Percentiles rank a stretch among this genome's conserved stretches.
phyloP scores from a whole-genome alignment of 2,113 vertebrate genomes.

The Morone chrysops region DNA sequence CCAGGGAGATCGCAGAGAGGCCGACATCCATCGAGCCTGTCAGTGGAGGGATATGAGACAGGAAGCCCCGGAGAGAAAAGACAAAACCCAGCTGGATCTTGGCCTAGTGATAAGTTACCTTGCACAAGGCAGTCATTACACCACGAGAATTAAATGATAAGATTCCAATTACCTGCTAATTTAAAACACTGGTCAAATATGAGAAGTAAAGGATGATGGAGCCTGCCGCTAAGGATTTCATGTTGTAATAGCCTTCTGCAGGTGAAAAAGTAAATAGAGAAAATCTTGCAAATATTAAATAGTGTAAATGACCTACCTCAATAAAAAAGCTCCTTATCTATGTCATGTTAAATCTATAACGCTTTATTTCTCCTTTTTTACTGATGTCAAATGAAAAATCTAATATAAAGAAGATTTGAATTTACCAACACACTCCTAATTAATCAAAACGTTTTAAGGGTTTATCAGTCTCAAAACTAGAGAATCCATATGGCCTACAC shows the following conservation, averaged over 20 bases:
- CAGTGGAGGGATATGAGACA: slow-evolving; percentile 44
- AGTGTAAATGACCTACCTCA: slow-evolving; percentile 34
- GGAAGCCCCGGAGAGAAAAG: slow-evolving; percentile 44
- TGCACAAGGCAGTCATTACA: slow-evolving; percentile 55
- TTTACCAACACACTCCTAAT: neutral
- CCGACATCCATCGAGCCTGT: slow-evolving; percentile 47
- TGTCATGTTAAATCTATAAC: slow-evolving; percentile 41
- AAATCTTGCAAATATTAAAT: slow-evolving; percentile 55
- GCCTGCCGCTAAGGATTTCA: slow-evolving; percentile 27
- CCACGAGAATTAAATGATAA: slow-evolving; percentile 77
- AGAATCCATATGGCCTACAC: slow-evolving; percentile 7
- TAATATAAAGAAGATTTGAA: slow-evolving; percentile 12
- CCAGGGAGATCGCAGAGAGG: slow-evolving; percentile 28
- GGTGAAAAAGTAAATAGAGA: slow-evolving; percentile 53
- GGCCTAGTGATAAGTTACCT: slow-evolving; percentile 54
- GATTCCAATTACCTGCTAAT: slow-evolving; percentile 76
- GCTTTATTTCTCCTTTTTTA: slow-evolving; percentile 19
- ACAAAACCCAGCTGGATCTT: slow-evolving; percentile 47
- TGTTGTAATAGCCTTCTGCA: slow-evolving; percentile 60
- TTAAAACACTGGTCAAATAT: slow-evolving; percentile 57
- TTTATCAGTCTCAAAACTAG: slow-evolving; percentile 31
- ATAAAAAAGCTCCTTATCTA: slow-evolving; percentile 38
- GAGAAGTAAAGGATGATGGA: slow-evolving; percentile 47
- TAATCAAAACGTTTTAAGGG: slow-evolving; percentile 27
- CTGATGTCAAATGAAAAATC: slow-evolving; percentile 29